Evolutionary conservation across 2,888 invertebrate genomes (phyloP), one percentile per base, ranked within the genome.

Genomic region (Eupeodes latifasciatus): DNA sequence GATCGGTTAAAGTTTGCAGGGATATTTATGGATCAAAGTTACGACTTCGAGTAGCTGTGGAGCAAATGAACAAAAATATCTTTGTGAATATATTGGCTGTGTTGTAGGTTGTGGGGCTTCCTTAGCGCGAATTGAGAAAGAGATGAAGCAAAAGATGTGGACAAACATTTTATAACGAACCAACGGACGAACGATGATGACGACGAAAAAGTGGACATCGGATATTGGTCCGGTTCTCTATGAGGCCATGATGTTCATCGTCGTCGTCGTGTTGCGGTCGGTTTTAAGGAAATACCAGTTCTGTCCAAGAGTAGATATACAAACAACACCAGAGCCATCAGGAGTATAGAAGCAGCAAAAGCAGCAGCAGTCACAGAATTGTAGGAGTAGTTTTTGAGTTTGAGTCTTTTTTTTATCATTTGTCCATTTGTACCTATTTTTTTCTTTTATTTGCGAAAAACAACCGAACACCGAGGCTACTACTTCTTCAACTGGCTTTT

Each of bases 181-280:
- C 44, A 40, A 40, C 36, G 40, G 55, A 36, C n/a, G 4, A 14
- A 19, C 7, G 47, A 66, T 9, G 34, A 69, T 34, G 40, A 69
- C 69, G 55, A 64, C 62, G 44, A 34, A 66, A 40, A 49, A 81
- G 59, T 77, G 81, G 84, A 61, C 87, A 88, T 81, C 77, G 88
- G 77, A 85, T 78, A 88, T 88, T 85, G 81, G 88, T 81, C 88
- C 88, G 85, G 85, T 87, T 87, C 84, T 79, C 64, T 71, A 71
- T 84, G 80, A 51, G 82, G 67, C 62, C 49, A 44, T 62, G 67
- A 53, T 51, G 79, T 55, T 44, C 40, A 9, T 53, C 19, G 69
- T 71, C 10, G 55, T 53, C 19, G 69, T 71, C 10, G 69, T 51
- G 66, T 67, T 6, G 34, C 3, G 67, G 51, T 69, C 53, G 40